Percentiles rank a stretch among this genome's conserved stretches.
These are phyloP conservation scores for Tenebrio molitor DNA, from an alignment of 1,140 invertebrate genomes.

Conservation along the genomic window DNA sequence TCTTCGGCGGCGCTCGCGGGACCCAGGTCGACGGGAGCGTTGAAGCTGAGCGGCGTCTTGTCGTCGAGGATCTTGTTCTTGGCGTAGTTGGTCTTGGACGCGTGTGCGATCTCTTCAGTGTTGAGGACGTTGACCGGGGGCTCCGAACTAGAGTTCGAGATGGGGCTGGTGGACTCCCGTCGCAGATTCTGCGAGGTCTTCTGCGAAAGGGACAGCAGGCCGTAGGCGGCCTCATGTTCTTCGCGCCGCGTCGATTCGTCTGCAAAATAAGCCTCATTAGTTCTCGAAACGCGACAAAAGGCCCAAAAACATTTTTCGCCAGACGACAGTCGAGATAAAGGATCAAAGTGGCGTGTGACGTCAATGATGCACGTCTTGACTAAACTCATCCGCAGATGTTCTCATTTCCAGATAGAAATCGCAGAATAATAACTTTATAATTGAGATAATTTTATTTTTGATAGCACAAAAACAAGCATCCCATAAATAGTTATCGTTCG, in stretches of 20 bases:
- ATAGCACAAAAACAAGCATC: too few species aligned
- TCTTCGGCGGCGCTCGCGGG: background rate
- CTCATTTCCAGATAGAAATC: too few species aligned
- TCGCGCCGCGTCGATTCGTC: conserved; percentile 70
- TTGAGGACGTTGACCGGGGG: conserved; percentile 58
- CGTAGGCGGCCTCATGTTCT: conserved; percentile 90
- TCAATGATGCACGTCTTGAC: too few species aligned
- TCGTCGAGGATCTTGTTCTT: conserved; percentile 65
- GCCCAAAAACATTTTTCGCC: too few species aligned
- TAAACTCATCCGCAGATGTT: too few species aligned
- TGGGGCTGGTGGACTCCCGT: conserved; percentile 28
- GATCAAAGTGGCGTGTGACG: too few species aligned
- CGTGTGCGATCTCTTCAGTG: conserved; percentile 66
- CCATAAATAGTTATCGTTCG: too few species aligned
- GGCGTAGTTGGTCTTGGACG: conserved; percentile 63
- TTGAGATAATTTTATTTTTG: too few species aligned
- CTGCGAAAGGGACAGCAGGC: conserved; percentile 83
- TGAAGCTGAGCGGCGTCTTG: conserved; percentile 33
- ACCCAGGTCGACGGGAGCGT: background rate
- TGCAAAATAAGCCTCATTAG: conserved; percentile 53
- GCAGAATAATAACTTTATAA: too few species aligned
- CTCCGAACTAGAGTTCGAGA: background rate
- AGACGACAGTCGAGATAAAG: too few species aligned
- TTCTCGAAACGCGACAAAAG: too few species aligned
- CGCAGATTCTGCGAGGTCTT: conserved; percentile 62